Percentiles rank a stretch among this genome's conserved stretches.
Evolutionary conservation across 2,797 vertebrate genomes (phyloP).

Genomic region (Gallinago nigripennis): DNA sequence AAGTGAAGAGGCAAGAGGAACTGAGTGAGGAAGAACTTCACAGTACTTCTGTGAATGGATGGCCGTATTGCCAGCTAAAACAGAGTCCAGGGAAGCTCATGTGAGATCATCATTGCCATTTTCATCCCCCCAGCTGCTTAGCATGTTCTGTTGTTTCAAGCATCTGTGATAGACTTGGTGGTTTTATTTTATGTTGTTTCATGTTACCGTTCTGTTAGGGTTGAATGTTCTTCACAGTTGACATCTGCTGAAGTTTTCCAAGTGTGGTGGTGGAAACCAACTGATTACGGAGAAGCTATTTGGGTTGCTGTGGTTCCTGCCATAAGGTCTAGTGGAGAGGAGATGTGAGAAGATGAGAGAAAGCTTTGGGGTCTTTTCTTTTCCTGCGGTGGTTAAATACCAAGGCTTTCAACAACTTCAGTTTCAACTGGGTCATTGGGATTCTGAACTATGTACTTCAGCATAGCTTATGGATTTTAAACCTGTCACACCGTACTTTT

Average conservation of each 20-base stretch:
- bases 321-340: not conserved
- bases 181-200: not conserved
- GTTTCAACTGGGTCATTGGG: conserved; percentile 35
- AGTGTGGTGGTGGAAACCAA: not conserved
- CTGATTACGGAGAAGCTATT: not conserved
- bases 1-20: not conserved
- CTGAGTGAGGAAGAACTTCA: fast-evolving
- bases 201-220: not conserved
- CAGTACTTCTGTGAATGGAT: not conserved
- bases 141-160: not conserved
- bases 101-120: not conserved
- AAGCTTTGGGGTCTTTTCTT: not conserved
- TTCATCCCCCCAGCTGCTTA: not conserved
- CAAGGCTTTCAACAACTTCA: conserved; percentile 29
- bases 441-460: conserved; percentile 61
- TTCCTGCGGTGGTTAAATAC: not conserved
- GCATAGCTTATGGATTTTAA: conserved; percentile 58
- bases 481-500: conserved; percentile 57
- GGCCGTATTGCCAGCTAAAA: not conserved
- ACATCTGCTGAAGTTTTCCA: not conserved
- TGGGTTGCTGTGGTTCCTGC: not conserved
- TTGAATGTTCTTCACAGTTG: not conserved
- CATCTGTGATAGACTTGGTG: not conserved
- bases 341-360: not conserved
- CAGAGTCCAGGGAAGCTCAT: not conserved